Evolutionary conservation across 2,113 vertebrate genomes (phyloP).

Genomic region (Pygoscelis antarcticus): DNA sequence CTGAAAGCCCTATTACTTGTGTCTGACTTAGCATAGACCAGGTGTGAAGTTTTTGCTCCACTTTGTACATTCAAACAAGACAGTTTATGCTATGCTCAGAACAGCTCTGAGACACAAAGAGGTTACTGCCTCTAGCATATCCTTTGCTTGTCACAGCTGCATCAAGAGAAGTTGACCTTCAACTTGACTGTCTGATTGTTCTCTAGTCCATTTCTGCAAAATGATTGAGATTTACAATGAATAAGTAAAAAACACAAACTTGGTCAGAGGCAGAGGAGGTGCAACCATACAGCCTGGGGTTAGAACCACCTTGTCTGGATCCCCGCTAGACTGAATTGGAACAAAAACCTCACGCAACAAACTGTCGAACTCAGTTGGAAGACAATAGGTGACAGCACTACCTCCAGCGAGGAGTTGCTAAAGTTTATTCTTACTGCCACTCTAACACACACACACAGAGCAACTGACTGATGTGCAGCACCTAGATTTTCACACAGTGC

Average conservation of each 20-base stretch:
- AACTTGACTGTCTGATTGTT: neutral
- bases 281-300: neutral
- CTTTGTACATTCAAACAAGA: neutral
- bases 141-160: neutral
- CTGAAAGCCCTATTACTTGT: neutral
- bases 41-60: neutral
- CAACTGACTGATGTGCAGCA: neutral
- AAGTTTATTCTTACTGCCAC: neutral
- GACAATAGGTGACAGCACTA: neutral
- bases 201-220: neutral
- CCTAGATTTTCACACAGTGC: neutral
- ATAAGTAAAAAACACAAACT: neutral
- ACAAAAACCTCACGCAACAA: neutral
- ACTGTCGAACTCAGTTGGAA: neutral
- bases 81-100: neutral
- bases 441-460: neutral
- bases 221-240: neutral
- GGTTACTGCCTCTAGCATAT: neutral
- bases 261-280: neutral
- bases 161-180: neutral
- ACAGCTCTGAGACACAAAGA: neutral
- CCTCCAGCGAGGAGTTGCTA: neutral
- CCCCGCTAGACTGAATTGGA: neutral
- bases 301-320: neutral
- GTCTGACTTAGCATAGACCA: neutral